phyloP scores from a whole-genome alignment of 2,888 invertebrate genomes.

The Volucella bombylans region DNA sequence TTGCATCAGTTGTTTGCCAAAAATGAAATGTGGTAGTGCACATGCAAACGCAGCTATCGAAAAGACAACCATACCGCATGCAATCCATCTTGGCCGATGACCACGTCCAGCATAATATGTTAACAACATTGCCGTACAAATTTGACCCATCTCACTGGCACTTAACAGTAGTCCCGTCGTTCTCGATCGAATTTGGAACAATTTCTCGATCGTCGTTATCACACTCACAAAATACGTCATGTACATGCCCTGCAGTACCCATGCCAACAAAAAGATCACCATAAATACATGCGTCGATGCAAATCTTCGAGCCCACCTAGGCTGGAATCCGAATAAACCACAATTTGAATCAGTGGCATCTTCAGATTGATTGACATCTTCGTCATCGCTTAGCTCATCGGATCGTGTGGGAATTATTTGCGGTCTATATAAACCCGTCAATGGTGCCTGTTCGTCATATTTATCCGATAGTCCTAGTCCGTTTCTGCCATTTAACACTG shows the following conservation, averaged over 20 bases:
- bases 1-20: slow-evolving; percentile 87
- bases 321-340: slow-evolving; percentile 91
- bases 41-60: slow-evolving; percentile 93
- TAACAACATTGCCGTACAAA: slow-evolving; percentile 92
- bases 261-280: slow-evolving; percentile 92
- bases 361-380: slow-evolving; percentile 77
- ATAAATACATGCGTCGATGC: slow-evolving; percentile 95
- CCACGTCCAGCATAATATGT: slow-evolving; percentile 96
- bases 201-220: slow-evolving; percentile 95
- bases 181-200: slow-evolving; percentile 95
- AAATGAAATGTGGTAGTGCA: slow-evolving; percentile 93
- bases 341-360: slow-evolving; percentile 83
- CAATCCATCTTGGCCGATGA: slow-evolving; percentile 96
- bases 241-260: slow-evolving; percentile 95
- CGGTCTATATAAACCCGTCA: slow-evolving; percentile 78
- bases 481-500: slow-evolving; percentile 78
- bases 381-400: slow-evolving; percentile 79
- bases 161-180: slow-evolving; percentile 94
- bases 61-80: slow-evolving; percentile 94
- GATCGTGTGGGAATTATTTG: slow-evolving; percentile 74
- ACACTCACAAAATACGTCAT: slow-evolving; percentile 97
- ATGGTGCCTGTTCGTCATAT: slow-evolving; percentile 81
- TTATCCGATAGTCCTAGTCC: slow-evolving; percentile 78
- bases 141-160: slow-evolving; percentile 96
- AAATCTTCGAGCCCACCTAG: slow-evolving; percentile 89